Base-by-base conservation (phyloP, 2,797 vertebrate genomes). In the Eulemur coronatus region DNA sequence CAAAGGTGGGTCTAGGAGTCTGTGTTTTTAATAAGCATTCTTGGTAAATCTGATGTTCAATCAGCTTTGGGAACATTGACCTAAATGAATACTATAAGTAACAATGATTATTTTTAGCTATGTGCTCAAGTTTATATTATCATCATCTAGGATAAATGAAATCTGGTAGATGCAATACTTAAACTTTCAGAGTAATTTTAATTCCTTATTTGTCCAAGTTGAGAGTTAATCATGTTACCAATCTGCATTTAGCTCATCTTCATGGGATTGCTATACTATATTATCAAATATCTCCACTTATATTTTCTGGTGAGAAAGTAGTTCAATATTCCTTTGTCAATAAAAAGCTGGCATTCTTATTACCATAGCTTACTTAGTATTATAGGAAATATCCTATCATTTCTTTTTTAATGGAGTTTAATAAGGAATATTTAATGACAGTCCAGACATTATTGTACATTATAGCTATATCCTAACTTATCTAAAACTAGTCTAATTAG, bases 371-470 rank as follows among this genome's bases (percentile, higher is more conserved):
- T 48, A 89, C 24, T 91, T 65, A 89, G 13, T 92, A 57, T 91
- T 41, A 97, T 61, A 75, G 28, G 41, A 90, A 96, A 72, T 79
- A 33, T 35, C 48, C 30, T 87, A 94, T 95, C 52, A 92, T 89
- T 93, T 91, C 33, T 69, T 67, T 94, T 96, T 67, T 84, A 92
- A 82, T 86, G 28, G 33, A 89, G 5, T 82, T 96, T 91, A 93
- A 96, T 57, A 85, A 90, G 35, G 35, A 93, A 82, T 95, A 91
- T 78, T 85, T 93, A 92, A 95, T 63, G 59, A 43, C 33, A 89
- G 78, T 35, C 22, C 35, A 86, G 48, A 93, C 8, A 79, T n/a
- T 57, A 50, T 67, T 89, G 17, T 33, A 92, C 57, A 85, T 97
- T 89, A 89, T 84, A 85, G 26, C 30, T 82, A 89, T 91, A 86